Base-by-base conservation (phyloP, 2,888 invertebrate species). In the Drosophila multiciliata region DNA sequence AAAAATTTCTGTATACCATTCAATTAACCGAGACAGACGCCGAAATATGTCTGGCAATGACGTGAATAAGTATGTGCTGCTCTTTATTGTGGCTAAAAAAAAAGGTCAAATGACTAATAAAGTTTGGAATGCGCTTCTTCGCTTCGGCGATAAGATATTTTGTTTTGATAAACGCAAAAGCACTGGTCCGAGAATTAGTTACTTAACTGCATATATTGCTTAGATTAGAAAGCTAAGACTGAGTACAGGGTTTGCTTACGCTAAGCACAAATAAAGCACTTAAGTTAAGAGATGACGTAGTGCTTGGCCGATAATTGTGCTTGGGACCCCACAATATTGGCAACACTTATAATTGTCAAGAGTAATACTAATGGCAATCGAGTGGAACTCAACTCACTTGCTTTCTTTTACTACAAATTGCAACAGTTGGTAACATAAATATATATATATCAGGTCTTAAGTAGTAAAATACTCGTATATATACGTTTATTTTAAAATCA, bases 211-310 rank as follows among this genome's bases (percentile, higher is more conserved):
- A 81, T 52, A 55, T 68, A 66, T 45, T 53, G 54, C 26, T 26
- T 9, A 78, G 76, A 78, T 73, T 78, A 78, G 52, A 29, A 45
- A 5, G 45, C 54, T 42, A 49, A 55, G 59, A 40, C 63, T 40
- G 35, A 17, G 9, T 17, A 23, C n/a, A 70, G 38, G 57, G n/a
- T 45, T 17, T 15, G 7, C 45, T 45, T 45, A 15, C 45, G 20
- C 7, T 20, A 20, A 20, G 12, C 15, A 8, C 20, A 67, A 67
- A 73, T 76, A 61, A 64, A 52, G 58, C 36, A 36, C 52, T 62
- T 60, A 59, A 59, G 57, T 78, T 65, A 59, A 60, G 74, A 62
- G 59, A 74, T 77, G 79, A 78, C 79, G 76, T 69, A 42, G 59
- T 35, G 35, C 53, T 1, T 33, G 11, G 2, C 20, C 38, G 36